A percentile compares a stretch with the other conserved stretches of the same genome.
Conservation (phyloP, 2,113 vertebrate genomes). For the Corapipo altera region DNA sequence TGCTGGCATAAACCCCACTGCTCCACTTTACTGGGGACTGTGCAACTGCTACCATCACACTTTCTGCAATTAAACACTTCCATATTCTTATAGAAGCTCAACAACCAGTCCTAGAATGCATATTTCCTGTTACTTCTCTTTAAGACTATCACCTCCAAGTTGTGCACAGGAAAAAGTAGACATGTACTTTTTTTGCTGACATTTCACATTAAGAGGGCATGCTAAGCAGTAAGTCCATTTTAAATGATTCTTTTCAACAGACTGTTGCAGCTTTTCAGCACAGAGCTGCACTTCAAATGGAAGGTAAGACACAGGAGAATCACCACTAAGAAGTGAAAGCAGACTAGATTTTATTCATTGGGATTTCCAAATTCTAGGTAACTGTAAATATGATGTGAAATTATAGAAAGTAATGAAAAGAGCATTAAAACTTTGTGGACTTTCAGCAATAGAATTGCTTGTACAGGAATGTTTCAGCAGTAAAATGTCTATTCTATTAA, state of each 20-base stretch:
- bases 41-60: not conserved
- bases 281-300: not conserved
- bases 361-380: not conserved
- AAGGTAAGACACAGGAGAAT: slow-evolving; percentile 3
- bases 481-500: not conserved
- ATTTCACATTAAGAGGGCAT: not conserved
- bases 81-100: not conserved
- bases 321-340: not conserved
- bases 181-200: not conserved
- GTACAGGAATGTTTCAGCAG: not conserved
- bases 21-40: fast-evolving
- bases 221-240: not conserved
- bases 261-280: not conserved
- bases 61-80: not conserved
- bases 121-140: not conserved
- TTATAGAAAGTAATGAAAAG: not conserved
- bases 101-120: not conserved
- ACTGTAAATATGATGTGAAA: not conserved
- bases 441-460: not conserved
- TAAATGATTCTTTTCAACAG: not conserved
- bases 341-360: not conserved
- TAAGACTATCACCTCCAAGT: not conserved
- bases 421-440: not conserved
- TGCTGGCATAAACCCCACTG: not conserved
- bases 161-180: not conserved